Evolutionary conservation across 2,113 vertebrate genomes (phyloP), one percentile per base, ranked within the genome.

Genomic region (human (Homo sapiens)): DNA sequence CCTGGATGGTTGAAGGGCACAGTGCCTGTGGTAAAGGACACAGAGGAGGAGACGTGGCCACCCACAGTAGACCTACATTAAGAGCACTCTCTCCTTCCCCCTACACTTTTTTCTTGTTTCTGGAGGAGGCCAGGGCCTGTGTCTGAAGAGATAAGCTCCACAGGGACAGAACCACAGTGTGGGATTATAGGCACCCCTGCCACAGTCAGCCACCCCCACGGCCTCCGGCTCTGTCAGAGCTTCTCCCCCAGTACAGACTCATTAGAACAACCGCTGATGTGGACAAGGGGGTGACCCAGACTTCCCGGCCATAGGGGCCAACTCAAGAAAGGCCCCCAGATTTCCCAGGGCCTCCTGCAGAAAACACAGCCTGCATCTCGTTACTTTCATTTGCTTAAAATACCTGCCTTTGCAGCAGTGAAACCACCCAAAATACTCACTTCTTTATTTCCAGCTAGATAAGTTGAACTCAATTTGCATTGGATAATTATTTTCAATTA

Each of bases 401-500:
- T 90, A 97, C 27, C 81, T 87, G 43, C 90, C 52, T 82, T 1
- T 57, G 87, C 93, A 94, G 83, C 87, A 95, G 45, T 90, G 93
- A 98, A 97, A 98, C 98, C 30, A 17, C 96, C 73, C 94, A 89
- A 97, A 98, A 98, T 0, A 16, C 0, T 38, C 97, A 38, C 10
- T 89, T 96, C 94, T 94, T 98, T 96, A 97, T 98, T 96, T 97
- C 95, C 97, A 92, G 94, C 93, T 75, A 96, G 98, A 98, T 97
- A 98, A 98, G 93, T 85, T 95, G 95, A 97, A 97, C 95, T 93
- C 97, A 97, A 98, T 99, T 99, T 99, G 98, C 98, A 98, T 98
- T 97, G 96, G 98, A 98, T 98, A 98, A 98, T 98, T 98, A 97
- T 98, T 99, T 99, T 99, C 97, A 98, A 98, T 99, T 98, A 98